phyloP scores from a whole-genome alignment of 1,140 invertebrate genomes.

The Batillaria attramentaria region DNA sequence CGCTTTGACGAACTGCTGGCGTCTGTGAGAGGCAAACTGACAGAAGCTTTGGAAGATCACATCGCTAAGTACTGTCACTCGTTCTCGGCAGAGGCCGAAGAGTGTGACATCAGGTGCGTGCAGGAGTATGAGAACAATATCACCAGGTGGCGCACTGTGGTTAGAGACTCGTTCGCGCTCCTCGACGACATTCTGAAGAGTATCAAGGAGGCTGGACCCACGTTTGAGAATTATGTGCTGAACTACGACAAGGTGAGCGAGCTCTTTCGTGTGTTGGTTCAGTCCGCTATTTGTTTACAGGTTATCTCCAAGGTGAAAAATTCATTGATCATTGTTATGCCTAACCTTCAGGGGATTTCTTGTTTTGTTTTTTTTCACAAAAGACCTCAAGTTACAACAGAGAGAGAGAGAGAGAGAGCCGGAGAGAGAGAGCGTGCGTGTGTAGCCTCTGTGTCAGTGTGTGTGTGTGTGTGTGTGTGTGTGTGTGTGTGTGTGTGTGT shows the following conservation, averaged over 20 bases:
- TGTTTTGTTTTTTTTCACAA: too few relatives aligned
- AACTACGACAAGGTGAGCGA: slow-evolving; percentile 45
- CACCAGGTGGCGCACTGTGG: slow-evolving; percentile 28
- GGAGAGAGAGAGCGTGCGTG: too few relatives aligned
- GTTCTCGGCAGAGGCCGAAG: slow-evolving; percentile 43
- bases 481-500: too few relatives aligned
- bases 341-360: too few relatives aligned
- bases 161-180: slow-evolving; percentile 25
- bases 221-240: slow-evolving; percentile 42
- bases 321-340: too few relatives aligned
- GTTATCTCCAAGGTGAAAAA: too few relatives aligned
- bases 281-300: too few relatives aligned
- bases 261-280: slow-evolving; percentile 36
- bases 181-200: slow-evolving; percentile 38
- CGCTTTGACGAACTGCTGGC: slow-evolving; percentile 39
- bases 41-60: slow-evolving; percentile 41
- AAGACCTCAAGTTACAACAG: too few relatives aligned
- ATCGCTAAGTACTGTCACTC: slow-evolving; percentile 49
- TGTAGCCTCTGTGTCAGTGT: too few relatives aligned
- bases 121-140: slow-evolving; percentile 53
- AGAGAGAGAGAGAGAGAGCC: too few relatives aligned
- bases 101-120: slow-evolving; percentile 41
- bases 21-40: slow-evolving; percentile 29
- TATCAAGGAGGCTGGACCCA: slow-evolving; percentile 22
- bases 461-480: too few relatives aligned